These are phyloP conservation scores for Glaucidium brasilianum DNA, from an alignment of 2,113 vertebrate species.

Conservation along the genomic window DNA sequence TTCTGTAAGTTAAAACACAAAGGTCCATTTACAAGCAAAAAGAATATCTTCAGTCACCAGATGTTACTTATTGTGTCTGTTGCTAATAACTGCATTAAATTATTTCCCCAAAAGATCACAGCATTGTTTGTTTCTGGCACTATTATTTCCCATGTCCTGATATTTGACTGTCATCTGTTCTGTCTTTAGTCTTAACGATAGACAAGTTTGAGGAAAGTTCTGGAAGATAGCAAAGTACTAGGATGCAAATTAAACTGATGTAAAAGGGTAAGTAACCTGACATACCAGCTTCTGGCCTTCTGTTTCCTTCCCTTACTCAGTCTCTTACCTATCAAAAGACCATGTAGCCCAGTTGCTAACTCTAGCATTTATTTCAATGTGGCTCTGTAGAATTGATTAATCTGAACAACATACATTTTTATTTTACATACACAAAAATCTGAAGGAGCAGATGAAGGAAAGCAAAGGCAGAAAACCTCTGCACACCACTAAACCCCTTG, in stretches of 20 bases:
- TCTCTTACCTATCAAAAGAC: background rate
- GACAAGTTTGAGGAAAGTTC: background rate
- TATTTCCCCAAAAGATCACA: background rate
- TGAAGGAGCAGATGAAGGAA: background rate
- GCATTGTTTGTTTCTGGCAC: background rate
- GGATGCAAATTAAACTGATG: background rate
- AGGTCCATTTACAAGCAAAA: background rate
- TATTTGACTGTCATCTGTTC: background rate
- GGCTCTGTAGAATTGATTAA: background rate
- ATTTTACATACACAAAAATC: background rate
- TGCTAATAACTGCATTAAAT: background rate
- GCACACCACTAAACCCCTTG: background rate
- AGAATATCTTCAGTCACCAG: background rate
- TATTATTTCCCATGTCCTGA: background rate
- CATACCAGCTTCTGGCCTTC: background rate
- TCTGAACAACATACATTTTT: no score
- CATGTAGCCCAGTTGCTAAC: background rate
- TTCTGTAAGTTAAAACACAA: background rate
- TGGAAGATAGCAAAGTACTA: background rate
- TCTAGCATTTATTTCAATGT: background rate
- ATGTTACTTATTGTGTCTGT: background rate
- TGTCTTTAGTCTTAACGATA: background rate
- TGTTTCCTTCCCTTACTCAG: background rate
- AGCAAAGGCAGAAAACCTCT: background rate
- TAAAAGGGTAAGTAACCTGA: background rate